A percentile compares a stretch with the other conserved stretches of the same genome.
Conservation (phyloP, 2,797 vertebrate genomes). For the Brachyalestes nurse region DNA sequence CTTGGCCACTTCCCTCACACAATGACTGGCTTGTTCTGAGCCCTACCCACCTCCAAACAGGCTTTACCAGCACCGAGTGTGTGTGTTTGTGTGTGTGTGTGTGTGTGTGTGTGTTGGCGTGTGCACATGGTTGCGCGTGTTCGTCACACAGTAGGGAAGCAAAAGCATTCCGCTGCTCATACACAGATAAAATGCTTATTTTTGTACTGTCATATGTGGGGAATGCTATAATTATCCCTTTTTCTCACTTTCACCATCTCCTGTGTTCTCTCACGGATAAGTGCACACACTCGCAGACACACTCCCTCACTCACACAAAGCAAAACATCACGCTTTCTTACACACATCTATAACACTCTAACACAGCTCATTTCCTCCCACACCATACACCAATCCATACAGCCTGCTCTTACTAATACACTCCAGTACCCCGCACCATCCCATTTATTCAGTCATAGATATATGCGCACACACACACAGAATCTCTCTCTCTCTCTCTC, state of each 20-base stretch:
- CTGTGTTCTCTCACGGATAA: neutral
- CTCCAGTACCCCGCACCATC: neutral
- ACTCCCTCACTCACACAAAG: neutral
- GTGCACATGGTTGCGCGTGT: neutral
- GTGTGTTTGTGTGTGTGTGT: neutral
- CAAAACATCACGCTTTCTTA: conserved; percentile 8
- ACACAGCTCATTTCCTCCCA: conserved; percentile 24
- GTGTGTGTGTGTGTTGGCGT: neutral
- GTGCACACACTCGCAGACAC: neutral
- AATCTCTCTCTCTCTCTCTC: conserved; percentile 1
- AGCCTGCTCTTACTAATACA: conserved; percentile 5
- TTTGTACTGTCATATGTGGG: conserved; percentile 6
- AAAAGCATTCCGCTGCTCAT: neutral
- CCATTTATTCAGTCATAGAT: neutral
- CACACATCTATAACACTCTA: conserved; percentile 10
- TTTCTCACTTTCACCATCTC: conserved; percentile 5
- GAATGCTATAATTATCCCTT: conserved; percentile 8
- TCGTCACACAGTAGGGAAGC: neutral
- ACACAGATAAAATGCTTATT: neutral
- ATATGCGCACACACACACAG: conserved; percentile 1
- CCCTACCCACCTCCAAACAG: conserved; percentile 14
- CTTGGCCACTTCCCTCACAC: conserved; percentile 33
- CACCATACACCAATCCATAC: conserved; percentile 13
- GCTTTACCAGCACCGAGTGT: conserved; percentile 5
- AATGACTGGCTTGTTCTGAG: conserved; percentile 43